Conservation (phyloP, 1,140 invertebrate species). For the Campoletis sonorensis region DNA sequence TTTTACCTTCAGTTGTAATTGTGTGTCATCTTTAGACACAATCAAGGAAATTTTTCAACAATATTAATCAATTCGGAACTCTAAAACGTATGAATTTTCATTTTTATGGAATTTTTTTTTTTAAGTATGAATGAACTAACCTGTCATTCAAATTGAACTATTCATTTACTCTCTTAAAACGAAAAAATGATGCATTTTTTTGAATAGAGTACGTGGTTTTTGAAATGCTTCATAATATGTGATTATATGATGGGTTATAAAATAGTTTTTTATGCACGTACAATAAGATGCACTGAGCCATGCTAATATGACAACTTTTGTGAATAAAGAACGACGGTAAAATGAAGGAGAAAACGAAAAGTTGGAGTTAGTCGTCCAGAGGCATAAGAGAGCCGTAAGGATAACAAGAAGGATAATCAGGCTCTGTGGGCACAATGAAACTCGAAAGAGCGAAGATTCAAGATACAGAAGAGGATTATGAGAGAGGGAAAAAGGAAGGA, state of each 20-base stretch:
- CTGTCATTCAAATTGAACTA: too few relatives aligned
- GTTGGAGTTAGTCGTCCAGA: not conserved
- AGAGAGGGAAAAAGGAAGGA: not conserved
- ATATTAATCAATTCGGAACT: too few relatives aligned
- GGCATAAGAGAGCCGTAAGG: constrained; percentile 9
- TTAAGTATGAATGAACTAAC: too few relatives aligned
- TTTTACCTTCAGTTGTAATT: too few relatives aligned
- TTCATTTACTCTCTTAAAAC: too few relatives aligned
- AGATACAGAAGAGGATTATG: not conserved
- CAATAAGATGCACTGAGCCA: not conserved
- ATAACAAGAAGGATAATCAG: constrained; percentile 22
- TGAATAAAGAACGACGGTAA: not conserved
- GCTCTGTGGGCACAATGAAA: constrained; percentile 3
- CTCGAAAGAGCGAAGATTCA: not conserved
- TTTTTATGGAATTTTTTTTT: too few relatives aligned
- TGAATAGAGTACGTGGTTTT: too few relatives aligned
- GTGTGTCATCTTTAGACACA: too few relatives aligned
- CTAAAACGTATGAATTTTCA: too few relatives aligned
- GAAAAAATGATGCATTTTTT: too few relatives aligned
- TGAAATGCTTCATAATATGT: not conserved
- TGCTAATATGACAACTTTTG: not conserved
- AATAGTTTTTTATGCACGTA: not conserved
- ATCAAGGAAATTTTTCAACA: too few relatives aligned
- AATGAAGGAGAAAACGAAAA: not conserved
- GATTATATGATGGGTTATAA: not conserved